Evolutionary conservation across 2,113 vertebrate genomes (phyloP).

Genomic region (Dipodomys spectabilis): DNA sequence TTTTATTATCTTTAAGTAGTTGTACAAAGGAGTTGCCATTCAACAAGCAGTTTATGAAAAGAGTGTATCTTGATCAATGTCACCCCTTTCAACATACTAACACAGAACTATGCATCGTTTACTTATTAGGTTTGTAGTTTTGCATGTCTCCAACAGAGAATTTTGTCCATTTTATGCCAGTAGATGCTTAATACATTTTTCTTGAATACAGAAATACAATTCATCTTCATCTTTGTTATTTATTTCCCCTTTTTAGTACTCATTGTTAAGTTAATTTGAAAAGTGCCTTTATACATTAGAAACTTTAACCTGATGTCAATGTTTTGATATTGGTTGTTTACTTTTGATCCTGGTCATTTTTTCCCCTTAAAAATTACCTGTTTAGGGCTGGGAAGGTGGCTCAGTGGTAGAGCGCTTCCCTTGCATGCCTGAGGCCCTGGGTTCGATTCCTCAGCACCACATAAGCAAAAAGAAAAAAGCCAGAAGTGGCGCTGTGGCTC

Average conservation of each 20-base stretch:
- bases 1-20: too few species aligned
- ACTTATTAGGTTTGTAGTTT: not conserved
- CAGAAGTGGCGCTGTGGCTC: too few species aligned
- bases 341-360: slow-evolving; percentile 6
- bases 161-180: not conserved
- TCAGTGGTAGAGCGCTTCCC: too few species aligned
- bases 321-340: not conserved
- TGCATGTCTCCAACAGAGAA: not conserved
- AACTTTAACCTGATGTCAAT: slow-evolving; percentile 1
- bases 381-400: not conserved
- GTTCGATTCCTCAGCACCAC: too few species aligned
- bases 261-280: not conserved
- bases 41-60: too few species aligned
- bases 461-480: too few species aligned
- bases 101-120: not conserved
- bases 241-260: not conserved
- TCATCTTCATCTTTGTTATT: not conserved
- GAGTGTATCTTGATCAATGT: too few species aligned
- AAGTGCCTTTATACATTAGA: not conserved
- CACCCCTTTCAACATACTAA: not conserved
- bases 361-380: not conserved
- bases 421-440: too few species aligned
- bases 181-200: not conserved
- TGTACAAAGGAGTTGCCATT: too few species aligned
- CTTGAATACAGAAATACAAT: not conserved